phyloP scores from a whole-genome alignment of 2,888 invertebrate species.

The Papilio elwesi region DNA sequence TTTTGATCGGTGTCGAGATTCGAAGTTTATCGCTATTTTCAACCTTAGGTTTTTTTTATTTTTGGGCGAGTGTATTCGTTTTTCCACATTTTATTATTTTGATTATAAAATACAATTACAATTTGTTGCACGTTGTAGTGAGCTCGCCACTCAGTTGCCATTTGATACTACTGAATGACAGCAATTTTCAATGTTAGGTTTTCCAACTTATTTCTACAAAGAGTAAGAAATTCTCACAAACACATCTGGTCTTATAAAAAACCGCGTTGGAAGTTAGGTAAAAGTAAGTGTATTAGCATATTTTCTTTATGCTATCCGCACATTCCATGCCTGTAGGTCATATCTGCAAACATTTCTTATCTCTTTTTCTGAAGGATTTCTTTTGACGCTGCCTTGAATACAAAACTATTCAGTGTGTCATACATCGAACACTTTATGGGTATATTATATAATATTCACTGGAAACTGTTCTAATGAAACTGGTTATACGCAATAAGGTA shows the following conservation, averaged over 20 bases:
- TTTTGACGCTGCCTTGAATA: slow-evolving; percentile 18
- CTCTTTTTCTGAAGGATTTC: slow-evolving; percentile 24
- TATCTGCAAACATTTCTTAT: slow-evolving; percentile 24
- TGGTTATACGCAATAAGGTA: too few species aligned
- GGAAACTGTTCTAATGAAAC: not conserved
- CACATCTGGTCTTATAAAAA: slow-evolving; percentile 13
- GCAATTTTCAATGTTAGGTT: not conserved
- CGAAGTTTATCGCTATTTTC: not conserved
- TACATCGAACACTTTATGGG: not conserved
- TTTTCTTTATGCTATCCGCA: slow-evolving; percentile 22
- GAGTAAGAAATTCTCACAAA: slow-evolving; percentile 2
- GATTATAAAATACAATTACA: too few species aligned
- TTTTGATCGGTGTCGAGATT: too few species aligned
- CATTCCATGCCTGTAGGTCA: slow-evolving; percentile 25
- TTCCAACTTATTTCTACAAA: not conserved
- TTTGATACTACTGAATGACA: too few species aligned
- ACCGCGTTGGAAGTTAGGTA: slow-evolving; percentile 6
- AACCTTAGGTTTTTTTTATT: not conserved
- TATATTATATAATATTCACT: not conserved
- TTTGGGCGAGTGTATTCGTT: too few species aligned
- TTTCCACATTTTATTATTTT: too few species aligned
- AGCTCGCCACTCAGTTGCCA: too few species aligned
- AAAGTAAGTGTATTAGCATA: slow-evolving; percentile 29
- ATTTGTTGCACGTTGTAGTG: too few species aligned
- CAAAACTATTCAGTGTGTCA: slow-evolving; percentile 18